Conservation (phyloP, 23 tunicate species). For the Diplosoma virens region DNA sequence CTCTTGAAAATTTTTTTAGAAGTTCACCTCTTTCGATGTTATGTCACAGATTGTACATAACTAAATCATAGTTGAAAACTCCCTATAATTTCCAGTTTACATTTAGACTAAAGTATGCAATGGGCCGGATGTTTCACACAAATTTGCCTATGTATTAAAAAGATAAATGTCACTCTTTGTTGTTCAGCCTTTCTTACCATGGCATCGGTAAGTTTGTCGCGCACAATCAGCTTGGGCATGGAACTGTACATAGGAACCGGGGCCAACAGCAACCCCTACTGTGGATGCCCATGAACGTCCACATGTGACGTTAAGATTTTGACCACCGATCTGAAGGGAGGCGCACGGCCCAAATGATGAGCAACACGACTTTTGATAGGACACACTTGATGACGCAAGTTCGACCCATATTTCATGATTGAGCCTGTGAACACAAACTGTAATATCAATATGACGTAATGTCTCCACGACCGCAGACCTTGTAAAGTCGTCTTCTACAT, state of each 20-base stretch:
- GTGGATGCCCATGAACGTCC: slow-evolving; percentile 45
- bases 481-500: slow-evolving; percentile 54
- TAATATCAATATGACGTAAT: background rate
- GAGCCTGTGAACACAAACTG: background rate
- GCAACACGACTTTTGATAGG: slow-evolving; percentile 5
- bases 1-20: no score
- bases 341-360: background rate
- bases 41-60: no score
- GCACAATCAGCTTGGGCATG: slow-evolving; percentile 40
- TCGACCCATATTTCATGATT: slow-evolving; percentile 47
- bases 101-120: no score
- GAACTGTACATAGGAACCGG: slow-evolving; percentile 74
- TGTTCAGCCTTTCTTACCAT: no score
- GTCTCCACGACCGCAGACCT: slow-evolving; percentile 6
- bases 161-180: no score
- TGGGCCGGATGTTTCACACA: no score
- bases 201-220: background rate
- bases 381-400: slow-evolving; percentile 28
- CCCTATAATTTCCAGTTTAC: no score
- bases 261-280: slow-evolving; percentile 41
- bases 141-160: no score
- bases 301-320: slow-evolving; percentile 26
- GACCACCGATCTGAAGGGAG: slow-evolving; percentile 43
- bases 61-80: no score
- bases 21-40: no score